Evolutionary conservation across 1,140 invertebrate genomes (phyloP).

Genomic region (Diplogasteroides magnus): DNA sequence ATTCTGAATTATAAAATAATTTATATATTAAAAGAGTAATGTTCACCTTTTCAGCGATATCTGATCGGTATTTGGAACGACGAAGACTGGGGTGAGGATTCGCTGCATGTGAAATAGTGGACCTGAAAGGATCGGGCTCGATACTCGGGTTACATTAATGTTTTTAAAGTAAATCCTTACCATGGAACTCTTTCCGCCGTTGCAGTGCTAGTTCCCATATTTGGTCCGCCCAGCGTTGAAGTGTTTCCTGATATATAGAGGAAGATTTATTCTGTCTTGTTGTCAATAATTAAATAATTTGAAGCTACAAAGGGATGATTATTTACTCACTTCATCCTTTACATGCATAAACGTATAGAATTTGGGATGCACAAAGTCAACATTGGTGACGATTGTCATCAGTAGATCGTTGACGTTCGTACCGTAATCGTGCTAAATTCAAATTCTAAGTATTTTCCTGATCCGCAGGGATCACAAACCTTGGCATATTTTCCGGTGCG

Average conservation of each 20-base stretch:
- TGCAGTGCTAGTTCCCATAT: not conserved
- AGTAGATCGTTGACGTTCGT: no score
- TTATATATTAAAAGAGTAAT: not conserved
- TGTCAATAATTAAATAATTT: no score
- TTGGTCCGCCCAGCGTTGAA: not conserved
- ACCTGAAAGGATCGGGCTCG: not conserved
- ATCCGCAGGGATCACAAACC: no score
- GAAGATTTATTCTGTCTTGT: no score
- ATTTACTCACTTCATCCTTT: no score
- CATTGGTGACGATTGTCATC: not conserved
- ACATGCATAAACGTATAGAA: not conserved
- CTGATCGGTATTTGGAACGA: not conserved
- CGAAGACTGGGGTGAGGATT: not conserved
- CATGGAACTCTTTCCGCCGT: not conserved
- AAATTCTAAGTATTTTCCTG: no score
- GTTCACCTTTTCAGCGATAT: not conserved
- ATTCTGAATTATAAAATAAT: not conserved
- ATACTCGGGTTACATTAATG: no score
- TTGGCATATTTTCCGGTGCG: not conserved
- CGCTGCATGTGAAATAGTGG: not conserved
- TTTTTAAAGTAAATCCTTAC: no score
- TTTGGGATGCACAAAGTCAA: not conserved
- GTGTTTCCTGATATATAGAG: not conserved
- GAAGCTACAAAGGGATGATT: no score
- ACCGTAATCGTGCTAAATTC: no score